Base-by-base conservation (phyloP, 1,140 invertebrate species). In the Macrocentrus cingulum region DNA sequence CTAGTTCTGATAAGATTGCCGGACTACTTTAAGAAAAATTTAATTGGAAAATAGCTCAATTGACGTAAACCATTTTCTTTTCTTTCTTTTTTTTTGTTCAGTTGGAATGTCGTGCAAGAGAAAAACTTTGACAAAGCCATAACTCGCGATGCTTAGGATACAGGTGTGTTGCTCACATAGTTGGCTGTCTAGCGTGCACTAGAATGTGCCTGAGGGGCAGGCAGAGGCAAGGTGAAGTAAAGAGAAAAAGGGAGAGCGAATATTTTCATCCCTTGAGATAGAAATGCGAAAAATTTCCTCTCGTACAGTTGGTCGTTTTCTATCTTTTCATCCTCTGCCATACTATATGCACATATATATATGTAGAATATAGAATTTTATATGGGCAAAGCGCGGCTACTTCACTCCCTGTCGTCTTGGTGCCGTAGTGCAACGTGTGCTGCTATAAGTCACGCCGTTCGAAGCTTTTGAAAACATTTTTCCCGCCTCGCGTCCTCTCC, bases 401-500 rank as follows among this genome's bases (percentile, higher is more conserved):
- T n/a, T 9, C 11, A 41, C 37, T 13, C 18, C 2, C 48, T 19
- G 22, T 32, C 7, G 13, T 29, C 39, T 44, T 46, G 15, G 11
- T 48, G 19, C 55, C 22, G n/a, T 37, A 42, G 16, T 32, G n/a
- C n/a, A n/a, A n/a, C 16, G 15, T 39, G 36, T 25, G 39, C 4
- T 52, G 48, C 34, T 52, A 56, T 56, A 61, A 56, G 59, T 60
- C 53, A 56, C 37, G 48, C 53, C 41, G 59, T 56, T 56, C 23
- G 49, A 44, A 57, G 55, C 60, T 60, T 60, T 60, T 51, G 36
- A 45, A 34, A 56, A 42, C 37, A 37, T 60, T 60, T 60, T 56
- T 53, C 36, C 34, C 48, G 46, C 41, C 53, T 56, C 25, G 19
- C 22, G 22, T 37, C 23, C 15, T n/a, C n/a, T n/a, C n/a, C n/a